These are phyloP conservation scores for Prunella himalayana DNA, from an alignment of 2,113 vertebrate species.

Conservation along the genomic window DNA sequence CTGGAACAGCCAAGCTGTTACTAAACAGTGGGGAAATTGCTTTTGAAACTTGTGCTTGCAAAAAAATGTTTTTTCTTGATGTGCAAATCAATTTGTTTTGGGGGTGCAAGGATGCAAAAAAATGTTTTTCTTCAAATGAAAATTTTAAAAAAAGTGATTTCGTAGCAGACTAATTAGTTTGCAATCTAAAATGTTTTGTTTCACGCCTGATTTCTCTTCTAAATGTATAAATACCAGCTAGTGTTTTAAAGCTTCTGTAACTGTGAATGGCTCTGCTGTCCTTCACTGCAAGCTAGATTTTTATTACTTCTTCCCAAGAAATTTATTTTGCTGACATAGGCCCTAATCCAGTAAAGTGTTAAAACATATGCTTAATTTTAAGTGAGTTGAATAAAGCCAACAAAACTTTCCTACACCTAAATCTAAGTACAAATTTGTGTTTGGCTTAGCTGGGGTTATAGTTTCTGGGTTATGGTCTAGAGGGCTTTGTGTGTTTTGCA, in stretches of 20 bases:
- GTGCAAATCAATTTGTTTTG: not conserved
- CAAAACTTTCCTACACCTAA: constrained; percentile 11
- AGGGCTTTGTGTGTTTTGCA: not conserved
- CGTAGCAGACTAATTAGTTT: constrained; percentile 25
- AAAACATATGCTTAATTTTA: constrained; percentile 58
- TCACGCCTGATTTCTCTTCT: constrained; percentile 46
- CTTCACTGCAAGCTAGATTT: constrained; percentile 12
- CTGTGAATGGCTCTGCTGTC: constrained; percentile 58
- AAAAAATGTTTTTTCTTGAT: not conserved
- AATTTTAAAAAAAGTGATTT: not conserved
- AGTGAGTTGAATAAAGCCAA: not conserved
- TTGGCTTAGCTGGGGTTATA: not conserved
- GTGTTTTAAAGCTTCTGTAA: constrained; percentile 46
- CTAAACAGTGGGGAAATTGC: not conserved
- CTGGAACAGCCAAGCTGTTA: not conserved
- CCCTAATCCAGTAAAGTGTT: constrained; percentile 50
- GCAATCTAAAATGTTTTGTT: constrained; percentile 53
- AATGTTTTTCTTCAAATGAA: not conserved
- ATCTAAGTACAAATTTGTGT: constrained; percentile 7
- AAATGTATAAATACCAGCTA: constrained; percentile 53
- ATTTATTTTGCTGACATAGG: constrained; percentile 63
- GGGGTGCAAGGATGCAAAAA: not conserved
- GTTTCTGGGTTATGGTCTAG: not conserved
- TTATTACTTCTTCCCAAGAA: constrained; percentile 59
- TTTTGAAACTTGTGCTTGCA: not conserved